A percentile compares a stretch with the other conserved stretches of the same genome.
Evolutionary conservation across 1,140 invertebrate species (phyloP).

Genomic region (Scaptomyza hsui): DNA sequence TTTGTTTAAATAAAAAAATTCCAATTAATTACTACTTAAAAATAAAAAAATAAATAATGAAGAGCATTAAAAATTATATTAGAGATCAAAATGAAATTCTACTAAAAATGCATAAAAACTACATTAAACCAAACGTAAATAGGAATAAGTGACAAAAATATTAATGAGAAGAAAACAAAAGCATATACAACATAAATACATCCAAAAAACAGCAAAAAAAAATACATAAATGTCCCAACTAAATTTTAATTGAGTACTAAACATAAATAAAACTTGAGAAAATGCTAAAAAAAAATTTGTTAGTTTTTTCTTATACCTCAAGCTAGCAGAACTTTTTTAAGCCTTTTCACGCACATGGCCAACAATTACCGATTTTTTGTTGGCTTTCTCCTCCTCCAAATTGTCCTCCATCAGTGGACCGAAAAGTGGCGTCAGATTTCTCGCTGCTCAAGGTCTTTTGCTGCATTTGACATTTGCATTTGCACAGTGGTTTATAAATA

Average conservation of each 20-base stretch:
- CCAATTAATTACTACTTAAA: conserved; percentile 73
- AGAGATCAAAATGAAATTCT: conserved; percentile 78
- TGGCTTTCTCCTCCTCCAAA: conserved; percentile 20
- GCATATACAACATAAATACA: conserved; percentile 57
- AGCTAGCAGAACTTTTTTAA: conserved; percentile 19
- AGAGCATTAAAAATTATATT: conserved; percentile 72
- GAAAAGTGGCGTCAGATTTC: conserved; percentile 13
- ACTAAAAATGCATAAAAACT: conserved; percentile 65
- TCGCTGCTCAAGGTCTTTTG: conserved; percentile 47
- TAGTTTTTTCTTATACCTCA: background rate
- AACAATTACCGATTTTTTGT: conserved; percentile 66
- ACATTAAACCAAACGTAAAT: conserved; percentile 57
- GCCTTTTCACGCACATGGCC: conserved; percentile 31
- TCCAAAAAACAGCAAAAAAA: conserved; percentile 33
- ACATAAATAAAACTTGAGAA: conserved; percentile 70
- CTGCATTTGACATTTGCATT: conserved; percentile 60
- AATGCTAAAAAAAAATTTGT: conserved; percentile 11
- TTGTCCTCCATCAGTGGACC: conserved; percentile 29
- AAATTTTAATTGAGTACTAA: conserved; percentile 81
- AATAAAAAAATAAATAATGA: conserved; percentile 44
- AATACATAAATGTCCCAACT: conserved; percentile 69
- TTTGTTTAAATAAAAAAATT: conserved; percentile 66
- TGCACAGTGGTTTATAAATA: conserved; percentile 53
- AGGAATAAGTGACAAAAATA: conserved; percentile 38
- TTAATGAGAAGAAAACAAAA: conserved; percentile 28